Evolutionary conservation across 2,888 invertebrate species (phyloP).

Genomic region (Zeuzera pyrina): DNA sequence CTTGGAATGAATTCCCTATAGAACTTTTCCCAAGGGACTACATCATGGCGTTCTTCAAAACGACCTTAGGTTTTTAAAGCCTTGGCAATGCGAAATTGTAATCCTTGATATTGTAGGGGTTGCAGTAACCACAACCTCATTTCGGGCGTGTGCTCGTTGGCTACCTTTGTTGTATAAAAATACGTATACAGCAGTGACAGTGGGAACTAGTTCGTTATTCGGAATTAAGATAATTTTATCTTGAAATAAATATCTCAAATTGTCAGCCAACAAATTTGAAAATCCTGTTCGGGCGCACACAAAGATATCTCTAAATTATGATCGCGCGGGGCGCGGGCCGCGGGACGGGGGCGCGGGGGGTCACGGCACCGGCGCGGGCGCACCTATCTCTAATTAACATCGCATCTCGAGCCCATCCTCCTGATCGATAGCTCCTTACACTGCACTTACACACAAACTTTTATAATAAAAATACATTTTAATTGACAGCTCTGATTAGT

Average conservation of each 20-base stretch:
- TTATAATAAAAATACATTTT: constrained; percentile 17
- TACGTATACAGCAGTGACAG: neutral
- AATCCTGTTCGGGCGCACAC: constrained; percentile 27
- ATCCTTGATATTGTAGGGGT: no score
- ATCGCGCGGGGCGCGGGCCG: constrained; percentile 19
- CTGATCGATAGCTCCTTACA: constrained; percentile 32
- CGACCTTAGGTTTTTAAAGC: no score
- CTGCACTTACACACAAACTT: constrained; percentile 8
- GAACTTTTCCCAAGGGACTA: no score
- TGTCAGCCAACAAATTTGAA: constrained; percentile 43
- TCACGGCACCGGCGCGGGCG: constrained; percentile 19
- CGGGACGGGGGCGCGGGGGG: no score
- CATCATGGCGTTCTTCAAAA: no score
- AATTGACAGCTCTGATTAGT: constrained; percentile 20
- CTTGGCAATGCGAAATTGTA: no score
- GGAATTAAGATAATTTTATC: constrained; percentile 22
- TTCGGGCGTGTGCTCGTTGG: no score
- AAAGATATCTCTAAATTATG: constrained; percentile 30
- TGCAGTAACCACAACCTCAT: no score
- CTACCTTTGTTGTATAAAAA: no score
- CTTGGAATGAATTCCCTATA: no score
- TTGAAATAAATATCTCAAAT: constrained; percentile 32
- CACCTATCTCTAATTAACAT: constrained; percentile 55
- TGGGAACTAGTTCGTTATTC: constrained; percentile 1
- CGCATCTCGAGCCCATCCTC: constrained; percentile 17